phyloP scores from a whole-genome alignment of 1,140 invertebrate genomes.

The Diuraphis noxia region DNA sequence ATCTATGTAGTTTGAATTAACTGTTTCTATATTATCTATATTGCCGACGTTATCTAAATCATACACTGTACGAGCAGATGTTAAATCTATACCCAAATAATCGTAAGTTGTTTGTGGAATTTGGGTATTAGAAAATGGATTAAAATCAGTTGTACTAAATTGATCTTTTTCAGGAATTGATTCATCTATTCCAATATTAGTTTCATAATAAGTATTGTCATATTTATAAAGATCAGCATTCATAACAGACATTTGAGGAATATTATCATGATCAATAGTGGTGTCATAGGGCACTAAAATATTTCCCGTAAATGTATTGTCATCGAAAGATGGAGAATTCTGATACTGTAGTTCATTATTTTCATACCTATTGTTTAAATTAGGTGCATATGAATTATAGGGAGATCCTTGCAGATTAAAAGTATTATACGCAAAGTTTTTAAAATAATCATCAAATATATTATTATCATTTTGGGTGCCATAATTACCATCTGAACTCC shows the following conservation, averaged over 20 bases:
- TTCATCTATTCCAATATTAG: neutral
- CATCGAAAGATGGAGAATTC: neutral
- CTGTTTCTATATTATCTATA: neutral
- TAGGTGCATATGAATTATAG: neutral
- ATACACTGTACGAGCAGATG: neutral
- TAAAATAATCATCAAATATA: neutral
- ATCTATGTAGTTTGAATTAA: neutral
- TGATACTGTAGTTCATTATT: neutral
- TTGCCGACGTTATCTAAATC: neutral
- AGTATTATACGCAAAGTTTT: neutral
- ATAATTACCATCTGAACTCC: neutral
- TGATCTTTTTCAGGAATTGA: neutral
- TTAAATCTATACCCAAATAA: neutral
- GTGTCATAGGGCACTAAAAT: neutral
- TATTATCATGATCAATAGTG: neutral
- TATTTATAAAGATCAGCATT: neutral
- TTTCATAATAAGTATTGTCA: neutral
- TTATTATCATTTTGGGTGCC: neutral
- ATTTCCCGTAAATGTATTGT: neutral
- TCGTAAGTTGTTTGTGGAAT: neutral
- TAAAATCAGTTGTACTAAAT: no score
- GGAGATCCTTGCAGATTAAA: neutral
- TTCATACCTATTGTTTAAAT: neutral
- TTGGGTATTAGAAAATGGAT: neutral
- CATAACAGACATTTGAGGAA: no score